Evolutionary conservation across 2,797 vertebrate genomes (phyloP).

Genomic region (Xenopus petersii): DNA sequence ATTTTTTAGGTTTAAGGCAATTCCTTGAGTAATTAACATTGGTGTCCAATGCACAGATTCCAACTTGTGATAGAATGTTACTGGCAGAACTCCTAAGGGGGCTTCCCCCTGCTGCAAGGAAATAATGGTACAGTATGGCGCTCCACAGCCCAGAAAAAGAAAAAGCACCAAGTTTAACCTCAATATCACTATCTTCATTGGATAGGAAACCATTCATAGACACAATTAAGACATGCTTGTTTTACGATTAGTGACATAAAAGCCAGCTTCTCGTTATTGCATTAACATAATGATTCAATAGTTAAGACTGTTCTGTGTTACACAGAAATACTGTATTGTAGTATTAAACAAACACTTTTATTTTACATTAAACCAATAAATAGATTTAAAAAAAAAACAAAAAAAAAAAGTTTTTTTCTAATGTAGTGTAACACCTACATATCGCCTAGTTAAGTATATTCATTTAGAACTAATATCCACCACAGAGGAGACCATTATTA

Average conservation of each 20-base stretch:
- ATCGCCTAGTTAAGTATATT: neutral
- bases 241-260: neutral
- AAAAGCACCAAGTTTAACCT: no score
- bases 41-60: no score
- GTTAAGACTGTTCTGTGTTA: neutral
- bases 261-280: neutral
- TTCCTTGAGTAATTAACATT: no score
- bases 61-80: no score
- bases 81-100: no score
- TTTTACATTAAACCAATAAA: neutral
- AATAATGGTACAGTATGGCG: no score
- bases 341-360: neutral
- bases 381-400: neutral
- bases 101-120: no score
- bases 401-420: neutral
- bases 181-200: no score
- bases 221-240: no score
- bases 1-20: no score
- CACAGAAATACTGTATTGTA: neutral
- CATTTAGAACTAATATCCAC: neutral
- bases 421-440: neutral
- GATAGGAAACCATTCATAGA: no score
- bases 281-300: slow-evolving; percentile 5
- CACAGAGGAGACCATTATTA: neutral
- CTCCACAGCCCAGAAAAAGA: no score